phyloP scores from a whole-genome alignment of 2,888 invertebrate species.

The Cryptosula pallasiana region DNA sequence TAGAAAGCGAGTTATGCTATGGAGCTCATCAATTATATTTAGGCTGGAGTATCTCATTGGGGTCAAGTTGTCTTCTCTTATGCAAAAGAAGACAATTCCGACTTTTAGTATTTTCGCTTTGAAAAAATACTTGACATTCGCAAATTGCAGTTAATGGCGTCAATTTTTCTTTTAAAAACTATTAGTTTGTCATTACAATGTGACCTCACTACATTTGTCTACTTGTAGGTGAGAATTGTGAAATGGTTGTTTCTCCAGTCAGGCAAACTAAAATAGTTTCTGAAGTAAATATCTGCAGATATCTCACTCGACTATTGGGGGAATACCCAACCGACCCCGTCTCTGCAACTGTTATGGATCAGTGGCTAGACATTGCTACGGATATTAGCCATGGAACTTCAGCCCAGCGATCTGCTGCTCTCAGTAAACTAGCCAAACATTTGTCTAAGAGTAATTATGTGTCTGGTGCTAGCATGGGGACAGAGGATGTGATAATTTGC shows the following conservation, averaged over 20 bases:
- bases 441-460: neutral
- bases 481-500: neutral
- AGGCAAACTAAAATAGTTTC: conserved; percentile 63
- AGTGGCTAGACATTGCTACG: conserved; percentile 62
- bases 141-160: no score
- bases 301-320: conserved; percentile 60
- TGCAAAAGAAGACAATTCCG: no score
- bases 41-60: no score
- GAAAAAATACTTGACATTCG: neutral
- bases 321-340: conserved; percentile 58
- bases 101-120: neutral
- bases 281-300: conserved; percentile 69
- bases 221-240: conserved; percentile 1
- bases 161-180: no score
- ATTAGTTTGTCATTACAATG: no score
- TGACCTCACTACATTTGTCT: no score
- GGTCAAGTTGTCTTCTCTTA: no score
- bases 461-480: neutral
- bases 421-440: neutral
- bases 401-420: neutral
- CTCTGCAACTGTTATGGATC: conserved; percentile 58
- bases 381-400: neutral
- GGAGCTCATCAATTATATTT: no score
- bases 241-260: conserved; percentile 60
- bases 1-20: no score